Conservation (phyloP, 2,797 vertebrate genomes). For the Clarias platycephalus region DNA sequence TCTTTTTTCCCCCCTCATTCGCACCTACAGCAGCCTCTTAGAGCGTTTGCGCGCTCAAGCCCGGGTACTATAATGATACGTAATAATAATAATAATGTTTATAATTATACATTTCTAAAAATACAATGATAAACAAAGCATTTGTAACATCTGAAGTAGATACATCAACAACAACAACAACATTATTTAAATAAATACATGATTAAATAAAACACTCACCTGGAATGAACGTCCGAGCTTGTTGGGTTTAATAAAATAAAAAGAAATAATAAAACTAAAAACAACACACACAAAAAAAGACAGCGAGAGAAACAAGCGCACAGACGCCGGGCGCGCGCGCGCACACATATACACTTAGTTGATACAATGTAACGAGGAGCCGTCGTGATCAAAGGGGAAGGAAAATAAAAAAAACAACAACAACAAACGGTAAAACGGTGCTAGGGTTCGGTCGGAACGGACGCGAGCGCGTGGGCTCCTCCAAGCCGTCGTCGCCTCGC, state of each 20-base stretch:
- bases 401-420: too few relatives aligned
- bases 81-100: too few relatives aligned
- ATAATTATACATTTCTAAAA: too few relatives aligned
- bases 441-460: slow-evolving; percentile 55
- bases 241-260: neutral
- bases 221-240: slow-evolving; percentile 34
- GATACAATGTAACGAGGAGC: neutral
- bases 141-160: neutral
- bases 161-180: slow-evolving; percentile 9
- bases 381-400: neutral
- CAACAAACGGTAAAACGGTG: slow-evolving; percentile 27
- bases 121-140: slow-evolving; percentile 47
- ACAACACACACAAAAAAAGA: too few relatives aligned
- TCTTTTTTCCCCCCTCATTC: slow-evolving; percentile 19
- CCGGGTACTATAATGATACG: slow-evolving; percentile 42
- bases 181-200: slow-evolving; percentile 8
- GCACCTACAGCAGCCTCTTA: slow-evolving; percentile 56
- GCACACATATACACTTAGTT: slow-evolving; percentile 1
- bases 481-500: slow-evolving; percentile 76
- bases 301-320: neutral
- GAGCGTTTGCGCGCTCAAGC: slow-evolving; percentile 71
- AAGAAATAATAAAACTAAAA: neutral
- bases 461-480: slow-evolving; percentile 64
- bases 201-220: slow-evolving; percentile 45
- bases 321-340: neutral